Percentiles rank a stretch among this genome's conserved stretches.
Evolutionary conservation across 1,140 invertebrate genomes (phyloP).

Genomic region (Bicyclus anynana): DNA sequence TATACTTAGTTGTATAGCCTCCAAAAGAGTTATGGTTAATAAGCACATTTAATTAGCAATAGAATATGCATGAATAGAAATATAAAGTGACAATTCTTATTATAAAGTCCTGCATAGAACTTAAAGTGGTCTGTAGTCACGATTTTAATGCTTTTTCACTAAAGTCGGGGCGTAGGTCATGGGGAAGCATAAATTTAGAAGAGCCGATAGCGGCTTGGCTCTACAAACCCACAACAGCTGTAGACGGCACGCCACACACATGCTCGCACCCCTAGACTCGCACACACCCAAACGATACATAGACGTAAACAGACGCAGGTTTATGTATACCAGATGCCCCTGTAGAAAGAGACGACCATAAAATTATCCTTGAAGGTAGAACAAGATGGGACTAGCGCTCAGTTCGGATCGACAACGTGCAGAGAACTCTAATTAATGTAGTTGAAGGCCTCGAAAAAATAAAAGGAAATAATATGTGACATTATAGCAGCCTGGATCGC

Average conservation of each 20-base stretch:
- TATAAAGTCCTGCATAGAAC: slow-evolving; percentile 43
- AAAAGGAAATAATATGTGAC: slow-evolving; percentile 51
- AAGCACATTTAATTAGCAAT: slow-evolving; percentile 21
- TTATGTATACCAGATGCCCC: slow-evolving; percentile 76
- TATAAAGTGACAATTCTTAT: slow-evolving; percentile 24
- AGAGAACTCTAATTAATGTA: slow-evolving; percentile 67
- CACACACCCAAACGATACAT: slow-evolving; percentile 39
- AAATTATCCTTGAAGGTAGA: slow-evolving; percentile 41
- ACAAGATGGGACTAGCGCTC: slow-evolving; percentile 43
- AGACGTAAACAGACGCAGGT: slow-evolving; percentile 71
- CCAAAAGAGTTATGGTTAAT: slow-evolving; percentile 11
- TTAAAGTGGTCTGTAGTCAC: slow-evolving; percentile 46
- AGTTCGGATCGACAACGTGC: slow-evolving; percentile 59
- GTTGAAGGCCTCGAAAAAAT: slow-evolving; percentile 65
- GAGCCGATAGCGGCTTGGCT: slow-evolving; percentile 54
- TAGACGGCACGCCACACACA: slow-evolving; percentile 63
- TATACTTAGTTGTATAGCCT: background rate
- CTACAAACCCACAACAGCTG: slow-evolving; percentile 69
- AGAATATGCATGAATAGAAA: slow-evolving; percentile 22
- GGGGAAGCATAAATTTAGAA: slow-evolving; percentile 74
- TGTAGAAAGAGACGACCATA: slow-evolving; percentile 62
- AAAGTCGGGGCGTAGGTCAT: slow-evolving; percentile 59
- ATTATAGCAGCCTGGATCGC: slow-evolving; percentile 34
- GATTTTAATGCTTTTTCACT: slow-evolving; percentile 45
- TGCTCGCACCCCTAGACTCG: slow-evolving; percentile 56